Percentiles rank a stretch among this genome's conserved stretches.
These are phyloP conservation scores for Bagarius yarrelli DNA, from an alignment of 2,113 vertebrate genomes.

Conservation along the genomic window DNA sequence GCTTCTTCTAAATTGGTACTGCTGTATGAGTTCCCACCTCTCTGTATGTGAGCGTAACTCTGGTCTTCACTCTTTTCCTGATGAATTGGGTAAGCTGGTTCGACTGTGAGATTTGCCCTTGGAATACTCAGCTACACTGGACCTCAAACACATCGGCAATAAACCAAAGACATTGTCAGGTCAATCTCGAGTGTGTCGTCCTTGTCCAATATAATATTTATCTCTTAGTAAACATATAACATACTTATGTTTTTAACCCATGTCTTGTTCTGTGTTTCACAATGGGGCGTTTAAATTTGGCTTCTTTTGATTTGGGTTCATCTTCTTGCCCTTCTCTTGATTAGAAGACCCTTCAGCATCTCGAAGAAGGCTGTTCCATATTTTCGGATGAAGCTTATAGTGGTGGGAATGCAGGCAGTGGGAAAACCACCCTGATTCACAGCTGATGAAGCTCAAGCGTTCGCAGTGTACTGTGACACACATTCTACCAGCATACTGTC, in stretches of 20 bases:
- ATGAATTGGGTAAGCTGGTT: slow-evolving; percentile 91
- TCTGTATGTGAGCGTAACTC: slow-evolving; percentile 88
- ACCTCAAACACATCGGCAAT: slow-evolving; percentile 89
- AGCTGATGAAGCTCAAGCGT: slow-evolving; percentile 83
- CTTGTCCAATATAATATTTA: neutral
- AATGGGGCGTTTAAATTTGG: neutral
- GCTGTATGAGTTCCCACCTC: slow-evolving; percentile 87
- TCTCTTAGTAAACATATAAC: neutral
- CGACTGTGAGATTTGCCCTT: slow-evolving; percentile 94
- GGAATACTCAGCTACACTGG: slow-evolving; percentile 90
- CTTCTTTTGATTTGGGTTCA: neutral
- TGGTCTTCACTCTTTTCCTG: slow-evolving; percentile 83
- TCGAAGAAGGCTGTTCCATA: slow-evolving; percentile 92
- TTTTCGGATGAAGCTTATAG: slow-evolving; percentile 90
- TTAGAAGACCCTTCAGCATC: slow-evolving; percentile 93
- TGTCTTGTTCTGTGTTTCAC: neutral
- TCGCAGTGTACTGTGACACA: slow-evolving; percentile 62
- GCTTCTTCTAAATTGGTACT: slow-evolving; percentile 90
- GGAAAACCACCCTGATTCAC: slow-evolving; percentile 89
- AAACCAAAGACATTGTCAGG: slow-evolving; percentile 97
- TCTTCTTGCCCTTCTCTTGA: neutral
- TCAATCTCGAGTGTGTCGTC: slow-evolving; percentile 50
- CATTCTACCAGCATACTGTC: slow-evolving; percentile 79
- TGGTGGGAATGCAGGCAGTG: slow-evolving; percentile 87
- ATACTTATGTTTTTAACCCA: neutral